Conservation (phyloP, 1,140 invertebrate genomes). For the Tachypleus tridentatus region DNA sequence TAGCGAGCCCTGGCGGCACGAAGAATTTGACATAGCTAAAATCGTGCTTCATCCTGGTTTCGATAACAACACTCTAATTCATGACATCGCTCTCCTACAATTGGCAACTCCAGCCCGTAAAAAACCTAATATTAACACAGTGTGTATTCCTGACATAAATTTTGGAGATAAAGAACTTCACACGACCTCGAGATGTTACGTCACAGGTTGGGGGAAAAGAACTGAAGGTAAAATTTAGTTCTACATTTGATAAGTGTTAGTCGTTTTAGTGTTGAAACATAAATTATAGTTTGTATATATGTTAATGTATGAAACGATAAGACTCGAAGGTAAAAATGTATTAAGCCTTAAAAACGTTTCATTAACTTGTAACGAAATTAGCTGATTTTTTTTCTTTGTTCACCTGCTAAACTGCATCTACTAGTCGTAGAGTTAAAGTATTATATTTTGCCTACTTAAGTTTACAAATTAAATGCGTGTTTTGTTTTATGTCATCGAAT, state of each 20-base stretch:
- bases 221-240: slow-evolving; percentile 32
- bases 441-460: too few species aligned
- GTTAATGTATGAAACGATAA: too few species aligned
- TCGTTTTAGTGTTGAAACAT: too few species aligned
- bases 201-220: slow-evolving; percentile 46
- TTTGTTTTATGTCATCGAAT: too few species aligned
- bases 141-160: slow-evolving; percentile 34
- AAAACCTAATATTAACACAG: slow-evolving; percentile 35
- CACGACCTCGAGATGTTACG: slow-evolving; percentile 34
- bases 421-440: too few species aligned
- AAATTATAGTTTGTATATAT: too few species aligned
- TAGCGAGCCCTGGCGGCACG: slow-evolving; percentile 28
- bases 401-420: not conserved
- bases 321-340: too few species aligned
- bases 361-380: too few species aligned
- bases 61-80: slow-evolving; percentile 33
- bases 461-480: too few species aligned
- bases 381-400: not conserved
- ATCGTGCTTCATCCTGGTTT: slow-evolving; percentile 29
- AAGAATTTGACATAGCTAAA: slow-evolving; percentile 25
- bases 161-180: slow-evolving; percentile 20
- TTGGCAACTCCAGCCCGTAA: slow-evolving; percentile 29
- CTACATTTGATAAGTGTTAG: not conserved
- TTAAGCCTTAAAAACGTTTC: too few species aligned
- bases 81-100: slow-evolving; percentile 38